These are phyloP conservation scores for Andrena fulva DNA, from an alignment of 2,888 invertebrate species.

Conservation along the genomic window DNA sequence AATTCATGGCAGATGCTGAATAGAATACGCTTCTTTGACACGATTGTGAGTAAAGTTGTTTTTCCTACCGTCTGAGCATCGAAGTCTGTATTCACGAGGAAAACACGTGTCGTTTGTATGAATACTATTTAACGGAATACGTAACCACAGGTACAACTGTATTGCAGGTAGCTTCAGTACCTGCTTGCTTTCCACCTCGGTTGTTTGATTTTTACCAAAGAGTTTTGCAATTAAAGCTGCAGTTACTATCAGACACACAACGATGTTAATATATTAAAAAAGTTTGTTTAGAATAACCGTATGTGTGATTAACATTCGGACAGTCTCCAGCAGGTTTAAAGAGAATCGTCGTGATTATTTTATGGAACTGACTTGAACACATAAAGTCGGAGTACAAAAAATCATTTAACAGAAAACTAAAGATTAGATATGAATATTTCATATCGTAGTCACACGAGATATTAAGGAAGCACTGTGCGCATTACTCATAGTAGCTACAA, in stretches of 20 bases:
- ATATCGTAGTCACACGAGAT: not conserved
- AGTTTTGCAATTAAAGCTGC: not conserved
- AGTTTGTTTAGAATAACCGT: not conserved
- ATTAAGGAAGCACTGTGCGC: not conserved
- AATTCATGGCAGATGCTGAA: not conserved
- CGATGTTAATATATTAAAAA: not conserved
- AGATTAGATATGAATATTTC: not conserved
- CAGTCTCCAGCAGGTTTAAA: no score
- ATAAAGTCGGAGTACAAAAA: not conserved
- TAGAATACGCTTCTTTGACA: not conserved
- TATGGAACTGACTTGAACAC: no score
- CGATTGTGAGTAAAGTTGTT: not conserved
- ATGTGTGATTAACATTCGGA: not conserved
- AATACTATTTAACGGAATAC: constrained; percentile 35
- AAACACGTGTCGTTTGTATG: constrained; percentile 31
- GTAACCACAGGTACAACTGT: constrained; percentile 36
- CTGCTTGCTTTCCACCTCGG: no score
- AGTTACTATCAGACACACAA: not conserved
- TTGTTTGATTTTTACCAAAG: no score
- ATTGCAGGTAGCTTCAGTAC: constrained; percentile 31
- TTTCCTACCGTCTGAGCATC: not conserved
- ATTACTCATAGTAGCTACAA: not conserved
- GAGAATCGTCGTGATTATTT: not conserved
- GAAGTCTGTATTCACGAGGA: constrained; percentile 25
- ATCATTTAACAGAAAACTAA: not conserved